Evolutionary conservation across 2,113 vertebrate genomes (phyloP).

Genomic region (Antechinus flavipes): DNA sequence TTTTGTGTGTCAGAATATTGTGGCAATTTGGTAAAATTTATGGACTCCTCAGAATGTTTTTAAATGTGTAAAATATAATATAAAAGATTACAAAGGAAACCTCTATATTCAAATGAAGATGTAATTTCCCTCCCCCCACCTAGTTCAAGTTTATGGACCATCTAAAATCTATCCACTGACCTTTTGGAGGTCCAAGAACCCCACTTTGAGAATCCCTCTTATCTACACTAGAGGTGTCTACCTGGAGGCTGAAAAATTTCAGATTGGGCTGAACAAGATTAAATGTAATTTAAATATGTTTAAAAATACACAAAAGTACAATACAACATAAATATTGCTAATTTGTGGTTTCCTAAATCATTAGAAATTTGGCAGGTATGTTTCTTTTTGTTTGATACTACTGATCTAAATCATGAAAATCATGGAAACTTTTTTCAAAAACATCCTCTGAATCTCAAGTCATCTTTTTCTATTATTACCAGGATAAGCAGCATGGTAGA

Average conservation of each 20-base stretch:
- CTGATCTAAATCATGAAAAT: not conserved
- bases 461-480: not conserved
- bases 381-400: not conserved
- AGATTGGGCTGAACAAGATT: not conserved
- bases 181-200: not conserved
- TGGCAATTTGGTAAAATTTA: not conserved
- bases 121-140: not conserved
- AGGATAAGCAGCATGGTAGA: not conserved
- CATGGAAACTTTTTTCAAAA: not conserved
- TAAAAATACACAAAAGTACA: not conserved
- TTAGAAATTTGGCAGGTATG: not conserved
- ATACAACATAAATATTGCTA: not conserved
- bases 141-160: not conserved
- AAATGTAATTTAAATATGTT: not conserved
- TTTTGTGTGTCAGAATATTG: not conserved
- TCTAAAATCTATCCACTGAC: not conserved
- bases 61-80: not conserved
- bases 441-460: not conserved
- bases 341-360: not conserved
- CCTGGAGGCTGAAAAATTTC: not conserved
- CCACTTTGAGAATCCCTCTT: not conserved
- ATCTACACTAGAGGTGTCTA: not conserved
- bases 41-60: not conserved
- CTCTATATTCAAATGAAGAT: not conserved
- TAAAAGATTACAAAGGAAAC: not conserved